These are phyloP conservation scores for Drosophila prolongata DNA, from an alignment of 2,888 invertebrate species.

Conservation along the genomic window DNA sequence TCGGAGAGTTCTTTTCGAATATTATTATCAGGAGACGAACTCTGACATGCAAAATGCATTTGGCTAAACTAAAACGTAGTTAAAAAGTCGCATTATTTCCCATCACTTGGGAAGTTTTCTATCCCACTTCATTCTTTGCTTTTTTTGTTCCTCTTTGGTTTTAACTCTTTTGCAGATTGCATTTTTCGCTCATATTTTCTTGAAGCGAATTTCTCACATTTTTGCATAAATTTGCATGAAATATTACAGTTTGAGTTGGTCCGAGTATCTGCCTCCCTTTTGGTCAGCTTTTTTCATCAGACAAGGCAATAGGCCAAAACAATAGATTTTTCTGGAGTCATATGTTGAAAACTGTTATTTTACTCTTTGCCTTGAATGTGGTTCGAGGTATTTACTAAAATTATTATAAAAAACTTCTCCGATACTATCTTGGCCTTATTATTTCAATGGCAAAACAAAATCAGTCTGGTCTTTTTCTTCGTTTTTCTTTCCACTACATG, in stretches of 20 bases:
- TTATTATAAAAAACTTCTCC: background rate
- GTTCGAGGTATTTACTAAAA: constrained; percentile 8
- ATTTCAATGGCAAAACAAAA: constrained; percentile 11
- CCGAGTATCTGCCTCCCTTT: constrained; percentile 27
- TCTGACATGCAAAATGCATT: constrained; percentile 75
- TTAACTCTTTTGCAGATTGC: constrained; percentile 37
- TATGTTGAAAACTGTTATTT: constrained; percentile 17
- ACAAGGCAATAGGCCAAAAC: constrained; percentile 15
- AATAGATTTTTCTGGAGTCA: constrained; percentile 11
- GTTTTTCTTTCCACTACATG: background rate
- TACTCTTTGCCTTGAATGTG: background rate
- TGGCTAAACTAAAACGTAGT: constrained; percentile 64
- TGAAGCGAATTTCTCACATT: constrained; percentile 57
- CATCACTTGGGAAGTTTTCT: constrained; percentile 70
- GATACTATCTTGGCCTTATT: constrained; percentile 6
- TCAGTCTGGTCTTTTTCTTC: constrained; percentile 14
- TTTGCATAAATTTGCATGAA: constrained; percentile 76
- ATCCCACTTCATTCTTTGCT: constrained; percentile 22
- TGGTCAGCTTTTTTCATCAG: constrained; percentile 15
- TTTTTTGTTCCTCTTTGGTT: constrained; percentile 28
- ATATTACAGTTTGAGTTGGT: constrained; percentile 51
- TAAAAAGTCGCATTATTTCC: constrained; percentile 78
- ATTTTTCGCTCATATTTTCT: constrained; percentile 45
- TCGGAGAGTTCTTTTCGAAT: constrained; percentile 7
- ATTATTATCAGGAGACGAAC: constrained; percentile 39